A percentile compares a stretch with the other conserved stretches of the same genome.
These are phyloP conservation scores for Drosophila mulleri DNA, from an alignment of 2,888 invertebrate genomes.

Conservation along the genomic window DNA sequence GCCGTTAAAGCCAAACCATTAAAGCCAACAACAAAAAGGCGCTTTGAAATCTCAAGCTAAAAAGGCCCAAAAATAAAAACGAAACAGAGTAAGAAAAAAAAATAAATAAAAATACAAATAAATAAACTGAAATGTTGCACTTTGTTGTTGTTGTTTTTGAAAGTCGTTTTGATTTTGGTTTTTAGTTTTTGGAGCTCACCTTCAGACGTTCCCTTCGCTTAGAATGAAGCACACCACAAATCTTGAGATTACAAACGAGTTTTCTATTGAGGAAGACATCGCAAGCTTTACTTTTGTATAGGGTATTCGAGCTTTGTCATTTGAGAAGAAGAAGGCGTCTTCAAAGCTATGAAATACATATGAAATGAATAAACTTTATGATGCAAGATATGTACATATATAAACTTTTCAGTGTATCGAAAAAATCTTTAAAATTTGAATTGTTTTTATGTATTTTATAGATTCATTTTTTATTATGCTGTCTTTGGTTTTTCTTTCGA, in stretches of 20 bases:
- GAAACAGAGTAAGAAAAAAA: constrained; percentile 17
- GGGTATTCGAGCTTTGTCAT: background rate
- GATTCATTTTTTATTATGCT: too few relatives aligned
- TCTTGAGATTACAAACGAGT: constrained; percentile 31
- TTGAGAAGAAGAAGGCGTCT: background rate
- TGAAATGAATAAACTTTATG: background rate
- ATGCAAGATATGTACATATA: background rate
- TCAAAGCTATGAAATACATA: background rate
- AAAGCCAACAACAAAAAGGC: constrained; percentile 53
- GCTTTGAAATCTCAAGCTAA: constrained; percentile 51
- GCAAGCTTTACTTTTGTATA: background rate
- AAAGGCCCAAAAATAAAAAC: constrained; percentile 31
- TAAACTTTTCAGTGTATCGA: background rate
- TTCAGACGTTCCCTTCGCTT: constrained; percentile 50
- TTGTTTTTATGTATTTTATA: too few relatives aligned
- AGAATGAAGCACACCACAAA: constrained; percentile 29
- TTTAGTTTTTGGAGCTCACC: constrained; percentile 41
- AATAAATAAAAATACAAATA: constrained; percentile 24
- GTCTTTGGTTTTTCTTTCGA: background rate
- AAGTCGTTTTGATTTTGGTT: constrained; percentile 63
- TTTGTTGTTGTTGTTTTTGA: constrained; percentile 61
- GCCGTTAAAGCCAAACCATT: constrained; percentile 59
- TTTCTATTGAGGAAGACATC: constrained; percentile 32
- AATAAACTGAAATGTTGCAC: constrained; percentile 60
- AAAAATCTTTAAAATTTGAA: background rate